Evolutionary conservation across 2,888 invertebrate genomes (phyloP).

Genomic region (Masnerella sp.): DNA sequence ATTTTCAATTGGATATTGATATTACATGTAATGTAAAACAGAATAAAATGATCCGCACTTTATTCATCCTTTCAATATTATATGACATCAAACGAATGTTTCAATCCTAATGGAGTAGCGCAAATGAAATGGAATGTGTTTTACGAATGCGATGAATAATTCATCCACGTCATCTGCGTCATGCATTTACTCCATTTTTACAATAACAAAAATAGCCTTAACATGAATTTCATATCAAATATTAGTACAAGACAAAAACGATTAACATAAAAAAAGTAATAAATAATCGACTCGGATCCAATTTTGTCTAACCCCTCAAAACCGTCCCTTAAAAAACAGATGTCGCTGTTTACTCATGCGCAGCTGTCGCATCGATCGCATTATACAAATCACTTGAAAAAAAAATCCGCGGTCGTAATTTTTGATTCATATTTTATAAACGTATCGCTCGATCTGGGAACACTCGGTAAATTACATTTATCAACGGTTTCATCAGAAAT

Average conservation of each 20-base stretch:
- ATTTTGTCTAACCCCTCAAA: constrained; percentile 15
- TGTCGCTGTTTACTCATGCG: constrained; percentile 46
- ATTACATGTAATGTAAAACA: too few relatives aligned
- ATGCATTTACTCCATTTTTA: too few relatives aligned
- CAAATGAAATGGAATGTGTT: too few relatives aligned
- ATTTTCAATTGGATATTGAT: too few relatives aligned
- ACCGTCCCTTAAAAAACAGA: constrained; percentile 25
- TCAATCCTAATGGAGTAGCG: too few relatives aligned
- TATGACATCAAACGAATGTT: too few relatives aligned
- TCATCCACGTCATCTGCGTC: too few relatives aligned
- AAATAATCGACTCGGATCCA: not conserved
- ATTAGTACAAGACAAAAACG: too few relatives aligned
- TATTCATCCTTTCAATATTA: too few relatives aligned
- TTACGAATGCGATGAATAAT: too few relatives aligned
- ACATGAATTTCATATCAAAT: not conserved
- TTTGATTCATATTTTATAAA: constrained; percentile 1
- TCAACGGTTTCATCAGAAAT: not conserved
- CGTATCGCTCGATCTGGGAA: not conserved
- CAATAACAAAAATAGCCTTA: too few relatives aligned
- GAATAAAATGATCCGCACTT: too few relatives aligned
- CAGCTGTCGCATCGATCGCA: constrained; percentile 24
- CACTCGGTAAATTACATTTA: constrained; percentile 3
- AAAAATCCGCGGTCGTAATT: not conserved
- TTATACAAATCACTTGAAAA: constrained; percentile 22
- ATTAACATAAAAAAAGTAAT: not conserved